Conservation (phyloP, 2,888 invertebrate genomes). For the Ferdinandea cuprea region DNA sequence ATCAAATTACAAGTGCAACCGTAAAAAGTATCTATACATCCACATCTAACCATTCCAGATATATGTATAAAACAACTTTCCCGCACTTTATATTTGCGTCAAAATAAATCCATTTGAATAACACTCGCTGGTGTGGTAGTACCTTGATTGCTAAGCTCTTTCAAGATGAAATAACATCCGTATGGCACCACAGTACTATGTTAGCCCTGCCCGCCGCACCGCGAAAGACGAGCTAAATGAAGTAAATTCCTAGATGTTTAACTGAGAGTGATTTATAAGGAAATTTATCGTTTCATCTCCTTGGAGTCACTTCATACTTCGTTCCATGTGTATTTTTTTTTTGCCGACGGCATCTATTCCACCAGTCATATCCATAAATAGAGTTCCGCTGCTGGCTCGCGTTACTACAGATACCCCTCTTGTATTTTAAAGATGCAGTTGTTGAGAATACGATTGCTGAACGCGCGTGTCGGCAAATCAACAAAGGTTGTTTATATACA, state of each 20-base stretch:
- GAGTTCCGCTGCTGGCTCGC: neutral
- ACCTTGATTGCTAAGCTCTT: constrained; percentile 9
- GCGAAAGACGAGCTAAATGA: neutral
- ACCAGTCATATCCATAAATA: neutral
- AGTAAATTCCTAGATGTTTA: constrained; percentile 35
- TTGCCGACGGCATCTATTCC: neutral
- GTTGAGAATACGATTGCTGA: neutral
- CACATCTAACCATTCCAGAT: neutral
- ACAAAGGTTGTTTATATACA: constrained; percentile 19
- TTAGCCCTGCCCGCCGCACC: no score
- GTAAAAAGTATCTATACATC: neutral
- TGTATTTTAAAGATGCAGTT: constrained; percentile 4
- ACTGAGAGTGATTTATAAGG: constrained; percentile 61
- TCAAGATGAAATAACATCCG: constrained; percentile 14
- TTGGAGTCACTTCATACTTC: neutral
- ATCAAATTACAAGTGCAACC: constrained; percentile 8
- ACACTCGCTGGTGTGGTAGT: neutral
- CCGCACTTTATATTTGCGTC: no score
- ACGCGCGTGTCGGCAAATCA: constrained; percentile 37
- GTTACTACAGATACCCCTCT: neutral
- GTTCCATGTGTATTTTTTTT: neutral
- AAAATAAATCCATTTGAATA: constrained; percentile 34
- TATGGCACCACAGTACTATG: constrained; percentile 15
- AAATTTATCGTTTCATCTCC: constrained; percentile 59
- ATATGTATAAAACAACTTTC: neutral